These are phyloP conservation scores for Nothocercus julius DNA, from an alignment of 2,113 vertebrate species.

Conservation along the genomic window DNA sequence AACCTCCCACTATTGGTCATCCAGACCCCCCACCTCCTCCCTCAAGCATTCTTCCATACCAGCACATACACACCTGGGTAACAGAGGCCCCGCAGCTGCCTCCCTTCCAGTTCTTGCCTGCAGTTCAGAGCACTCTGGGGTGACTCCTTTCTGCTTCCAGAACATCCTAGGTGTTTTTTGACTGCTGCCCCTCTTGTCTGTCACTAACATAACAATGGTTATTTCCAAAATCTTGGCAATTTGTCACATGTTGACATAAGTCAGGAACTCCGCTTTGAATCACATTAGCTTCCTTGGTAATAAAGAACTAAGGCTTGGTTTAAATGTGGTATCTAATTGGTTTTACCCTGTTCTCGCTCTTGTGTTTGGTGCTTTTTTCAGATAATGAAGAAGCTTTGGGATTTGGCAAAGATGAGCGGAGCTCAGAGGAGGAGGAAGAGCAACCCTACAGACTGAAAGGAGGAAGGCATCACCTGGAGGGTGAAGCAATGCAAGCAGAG, in stretches of 20 bases:
- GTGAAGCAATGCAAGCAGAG: not conserved
- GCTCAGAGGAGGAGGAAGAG: conserved; percentile 55
- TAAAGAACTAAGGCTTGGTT: not conserved
- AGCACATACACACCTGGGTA: rapidly evolving
- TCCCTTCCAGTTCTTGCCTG: not conserved
- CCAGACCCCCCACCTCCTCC: not conserved
- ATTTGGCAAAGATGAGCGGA: conserved; percentile 46
- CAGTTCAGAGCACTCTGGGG: not conserved
- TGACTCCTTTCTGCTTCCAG: not conserved
- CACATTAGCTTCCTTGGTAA: not conserved
- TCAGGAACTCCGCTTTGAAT: not conserved
- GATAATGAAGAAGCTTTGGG: conserved; percentile 50
- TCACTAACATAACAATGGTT: not conserved
- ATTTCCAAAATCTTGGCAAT: not conserved
- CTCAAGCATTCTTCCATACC: rapidly evolving
- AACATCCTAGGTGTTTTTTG: not conserved
- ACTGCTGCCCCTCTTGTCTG: not conserved
- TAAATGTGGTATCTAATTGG: not conserved
- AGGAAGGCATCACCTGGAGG: conserved; percentile 50
- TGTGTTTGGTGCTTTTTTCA: conserved; percentile 46
- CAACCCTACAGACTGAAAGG: conserved; percentile 23
- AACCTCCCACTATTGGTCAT: not conserved
- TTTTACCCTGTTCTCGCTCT: not conserved
- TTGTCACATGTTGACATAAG: not conserved
- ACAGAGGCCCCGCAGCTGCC: not conserved